Base-by-base conservation (phyloP, 1,140 invertebrate species). In the Dreissena rostriformis region DNA sequence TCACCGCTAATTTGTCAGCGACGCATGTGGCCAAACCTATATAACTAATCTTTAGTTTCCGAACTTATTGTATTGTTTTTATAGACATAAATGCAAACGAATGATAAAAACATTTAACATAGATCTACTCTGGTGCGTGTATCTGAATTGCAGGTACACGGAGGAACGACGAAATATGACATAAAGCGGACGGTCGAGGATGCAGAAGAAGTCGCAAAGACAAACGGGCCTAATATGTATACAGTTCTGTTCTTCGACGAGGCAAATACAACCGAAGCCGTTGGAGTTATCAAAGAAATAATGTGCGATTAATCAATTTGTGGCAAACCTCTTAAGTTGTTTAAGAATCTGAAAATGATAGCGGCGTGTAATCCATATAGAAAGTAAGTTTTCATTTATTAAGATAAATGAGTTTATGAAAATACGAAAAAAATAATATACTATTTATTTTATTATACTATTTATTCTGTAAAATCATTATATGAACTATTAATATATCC, bases 221-320 rank as follows among this genome's bases (percentile, higher is more conserved):
- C 78, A 4, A 80, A 65, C 57, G 76, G 63, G 15, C 22, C 72
- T 17, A n/a, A 79, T 14, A 74, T 91, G 19, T 74, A 86, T 55
- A 91, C 90, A 28, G 87, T 92, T 22, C 73, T 92, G 39, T 92
- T 92, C 67, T 91, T 92, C 81, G 91, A 92, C 76, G 91, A 92
- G 78, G 91, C 90, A 5, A 92, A 92, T 78, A 92, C 91, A 26
- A 92, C 91, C 52, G 90, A 90, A 68, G 88, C 90, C 19, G 88
- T 92, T 65, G 90, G 90, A 55, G 57, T 91, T 29, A 88, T 92
- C 22, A 92, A 92, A 75, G 91, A 92, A 76, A 89, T 92, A n/a
- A 90, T 92, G 87, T 92, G 91, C 85, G 91, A 92, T 86, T 75
- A 85, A 17, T 80, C 81, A 6, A 78, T 91, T 68, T 55, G 84